Conservation (phyloP, 2,797 vertebrate genomes). For the Morelia viridis region DNA sequence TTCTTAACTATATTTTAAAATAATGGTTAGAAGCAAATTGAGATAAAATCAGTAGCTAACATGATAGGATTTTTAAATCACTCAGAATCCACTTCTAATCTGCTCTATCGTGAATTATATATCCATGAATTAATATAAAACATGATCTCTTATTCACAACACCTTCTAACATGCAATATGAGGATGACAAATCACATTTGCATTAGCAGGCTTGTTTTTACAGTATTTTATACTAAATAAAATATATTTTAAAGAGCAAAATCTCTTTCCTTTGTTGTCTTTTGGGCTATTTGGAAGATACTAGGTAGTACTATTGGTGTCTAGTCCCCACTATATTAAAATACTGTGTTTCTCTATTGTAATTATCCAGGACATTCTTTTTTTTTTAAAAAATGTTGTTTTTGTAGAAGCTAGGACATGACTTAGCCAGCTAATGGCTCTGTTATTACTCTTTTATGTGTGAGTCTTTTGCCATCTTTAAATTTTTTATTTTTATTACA, state of each 20-base stretch:
- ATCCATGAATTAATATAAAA: neutral
- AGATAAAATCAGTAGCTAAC: neutral
- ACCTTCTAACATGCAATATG: neutral
- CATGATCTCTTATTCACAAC: neutral
- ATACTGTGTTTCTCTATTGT: neutral
- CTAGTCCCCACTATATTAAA: neutral
- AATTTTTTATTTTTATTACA: neutral
- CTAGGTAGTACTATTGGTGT: neutral
- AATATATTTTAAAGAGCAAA: neutral
- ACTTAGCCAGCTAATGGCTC: neutral
- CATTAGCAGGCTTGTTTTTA: neutral
- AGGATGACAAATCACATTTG: neutral
- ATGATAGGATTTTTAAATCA: neutral
- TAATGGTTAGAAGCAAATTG: neutral
- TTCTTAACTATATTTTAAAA: neutral
- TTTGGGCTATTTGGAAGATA: neutral
- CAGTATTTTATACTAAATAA: neutral
- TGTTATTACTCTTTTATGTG: neutral
- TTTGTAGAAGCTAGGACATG: neutral
- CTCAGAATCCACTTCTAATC: neutral
- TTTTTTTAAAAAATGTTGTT: neutral
- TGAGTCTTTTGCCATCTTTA: neutral
- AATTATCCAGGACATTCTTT: neutral
- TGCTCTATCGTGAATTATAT: neutral
- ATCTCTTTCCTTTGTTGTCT: neutral